phyloP scores from a whole-genome alignment of 2,888 invertebrate genomes.

The Micoletzkya japonica region DNA sequence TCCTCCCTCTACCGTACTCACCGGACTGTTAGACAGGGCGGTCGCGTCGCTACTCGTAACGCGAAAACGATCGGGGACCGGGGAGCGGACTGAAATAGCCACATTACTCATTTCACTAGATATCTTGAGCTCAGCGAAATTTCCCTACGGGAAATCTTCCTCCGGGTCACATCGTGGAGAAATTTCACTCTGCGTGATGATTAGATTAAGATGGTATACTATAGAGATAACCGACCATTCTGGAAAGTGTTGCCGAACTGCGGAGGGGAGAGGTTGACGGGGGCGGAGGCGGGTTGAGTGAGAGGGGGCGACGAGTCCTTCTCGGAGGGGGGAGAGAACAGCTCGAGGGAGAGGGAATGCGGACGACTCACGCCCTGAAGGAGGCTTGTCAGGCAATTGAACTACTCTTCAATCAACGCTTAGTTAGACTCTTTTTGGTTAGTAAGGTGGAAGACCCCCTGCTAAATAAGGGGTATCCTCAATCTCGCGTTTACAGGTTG shows the following conservation, averaged over 20 bases:
- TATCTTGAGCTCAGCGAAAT: not conserved
- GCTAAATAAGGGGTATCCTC: too few relatives aligned
- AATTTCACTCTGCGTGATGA: too few relatives aligned
- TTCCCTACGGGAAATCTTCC: too few relatives aligned
- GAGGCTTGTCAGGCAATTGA: too few relatives aligned
- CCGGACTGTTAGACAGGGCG: conserved; percentile 11
- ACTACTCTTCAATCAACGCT: too few relatives aligned
- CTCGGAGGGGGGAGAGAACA: conserved; percentile 23
- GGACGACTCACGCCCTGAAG: not conserved
- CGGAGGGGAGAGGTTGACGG: conserved; percentile 19
- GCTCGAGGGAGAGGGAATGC: conserved; percentile 13
- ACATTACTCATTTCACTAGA: not conserved
- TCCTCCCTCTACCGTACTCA: not conserved
- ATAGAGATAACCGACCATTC: conserved; percentile 5
- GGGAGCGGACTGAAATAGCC: conserved; percentile 18
- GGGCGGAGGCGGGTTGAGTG: not conserved
- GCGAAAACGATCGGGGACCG: conserved; percentile 17
- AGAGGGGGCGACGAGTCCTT: not conserved
- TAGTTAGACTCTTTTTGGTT: too few relatives aligned
- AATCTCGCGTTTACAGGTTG: too few relatives aligned
- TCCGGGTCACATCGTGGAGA: too few relatives aligned
- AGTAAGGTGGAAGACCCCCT: too few relatives aligned
- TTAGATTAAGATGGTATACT: too few relatives aligned
- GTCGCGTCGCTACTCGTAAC: conserved; percentile 15
- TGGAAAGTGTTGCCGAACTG: conserved; percentile 16